Percentiles rank a stretch among this genome's conserved stretches.
phyloP scores from a whole-genome alignment of 2,797 vertebrate species.

The Pseudomugil gertrudae region DNA sequence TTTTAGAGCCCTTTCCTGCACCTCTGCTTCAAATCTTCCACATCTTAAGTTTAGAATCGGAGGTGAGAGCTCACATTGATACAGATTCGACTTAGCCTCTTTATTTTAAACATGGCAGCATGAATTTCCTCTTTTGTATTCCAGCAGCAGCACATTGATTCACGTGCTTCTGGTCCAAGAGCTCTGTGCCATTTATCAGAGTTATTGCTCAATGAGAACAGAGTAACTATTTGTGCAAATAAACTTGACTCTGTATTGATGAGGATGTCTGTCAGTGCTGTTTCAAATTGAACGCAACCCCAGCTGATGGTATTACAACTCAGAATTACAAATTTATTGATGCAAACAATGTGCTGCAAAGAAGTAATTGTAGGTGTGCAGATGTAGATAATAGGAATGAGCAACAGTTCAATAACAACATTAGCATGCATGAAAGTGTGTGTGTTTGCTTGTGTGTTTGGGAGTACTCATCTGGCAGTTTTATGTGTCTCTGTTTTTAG shows the following conservation, averaged over 20 bases:
- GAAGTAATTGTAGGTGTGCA: constrained; percentile 29
- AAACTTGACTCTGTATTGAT: constrained; percentile 42
- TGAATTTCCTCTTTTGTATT: constrained; percentile 8
- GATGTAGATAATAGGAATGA: constrained; percentile 50
- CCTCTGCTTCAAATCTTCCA: background rate
- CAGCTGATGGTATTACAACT: constrained; percentile 22
- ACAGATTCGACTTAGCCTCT: background rate
- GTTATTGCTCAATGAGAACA: constrained; percentile 45
- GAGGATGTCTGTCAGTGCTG: constrained; percentile 44
- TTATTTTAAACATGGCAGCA: background rate
- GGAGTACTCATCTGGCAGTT: constrained; percentile 8
- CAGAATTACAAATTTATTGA: constrained; percentile 50
- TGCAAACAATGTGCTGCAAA: constrained; percentile 41
- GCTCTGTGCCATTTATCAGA: constrained; percentile 43
- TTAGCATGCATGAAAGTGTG: constrained; percentile 30
- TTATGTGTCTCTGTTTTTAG: constrained; percentile 67
- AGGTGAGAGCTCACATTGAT: constrained; percentile 7
- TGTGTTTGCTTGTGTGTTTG: constrained; percentile 12
- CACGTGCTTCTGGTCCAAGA: constrained; percentile 30
- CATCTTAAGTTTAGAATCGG: constrained; percentile 13
- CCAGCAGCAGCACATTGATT: constrained; percentile 21
- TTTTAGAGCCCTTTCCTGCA: background rate
- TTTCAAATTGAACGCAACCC: constrained; percentile 43
- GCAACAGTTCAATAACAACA: constrained; percentile 31
- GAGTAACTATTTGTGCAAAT: constrained; percentile 55